A percentile compares a stretch with the other conserved stretches of the same genome.
Conservation (phyloP, 1,140 invertebrate genomes). For the Leptopilina boulardi region DNA sequence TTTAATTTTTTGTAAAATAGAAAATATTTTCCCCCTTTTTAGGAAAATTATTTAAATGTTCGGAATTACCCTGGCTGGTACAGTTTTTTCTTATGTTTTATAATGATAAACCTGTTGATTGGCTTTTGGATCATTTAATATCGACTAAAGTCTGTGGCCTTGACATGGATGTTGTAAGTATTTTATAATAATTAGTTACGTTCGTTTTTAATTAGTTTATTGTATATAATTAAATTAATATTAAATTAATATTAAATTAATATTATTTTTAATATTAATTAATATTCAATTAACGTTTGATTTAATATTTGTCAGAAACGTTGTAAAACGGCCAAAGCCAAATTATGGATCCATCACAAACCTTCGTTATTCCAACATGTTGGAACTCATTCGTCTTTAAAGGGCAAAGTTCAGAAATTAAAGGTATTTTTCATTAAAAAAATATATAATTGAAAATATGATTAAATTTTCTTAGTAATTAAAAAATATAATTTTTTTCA, state of each 20-base stretch:
- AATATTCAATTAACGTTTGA: conserved; percentile 41
- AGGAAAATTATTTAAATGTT: conserved; percentile 95
- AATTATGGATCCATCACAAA: conserved; percentile 91
- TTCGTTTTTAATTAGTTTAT: conserved; percentile 30
- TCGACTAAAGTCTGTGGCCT: conserved; percentile 93
- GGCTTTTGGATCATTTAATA: conserved; percentile 94
- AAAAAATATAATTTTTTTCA: conserved; percentile 73
- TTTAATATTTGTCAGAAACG: conserved; percentile 85
- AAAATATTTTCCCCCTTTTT: conserved; percentile 57
- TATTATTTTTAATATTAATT: conserved; percentile 38
- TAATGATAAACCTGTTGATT: conserved; percentile 97
- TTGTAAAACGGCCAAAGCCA: conserved; percentile 87
- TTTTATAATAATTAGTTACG: conserved; percentile 11
- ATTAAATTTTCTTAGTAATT: too few species aligned
- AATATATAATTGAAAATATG: too few species aligned
- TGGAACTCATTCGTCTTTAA: conserved; percentile 95
- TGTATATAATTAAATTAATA: conserved; percentile 26
- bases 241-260: conserved; percentile 37
- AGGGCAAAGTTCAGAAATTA: conserved; percentile 97
- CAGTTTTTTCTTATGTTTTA: conserved; percentile 97
- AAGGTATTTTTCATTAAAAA: too few species aligned
- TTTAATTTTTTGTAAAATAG: too few species aligned
- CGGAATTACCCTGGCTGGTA: conserved; percentile 91
- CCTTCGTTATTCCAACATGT: conserved; percentile 97
- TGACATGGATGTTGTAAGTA: conserved; percentile 87